Evolutionary conservation across 2,888 invertebrate genomes (phyloP).

Genomic region (Hedya salicella): DNA sequence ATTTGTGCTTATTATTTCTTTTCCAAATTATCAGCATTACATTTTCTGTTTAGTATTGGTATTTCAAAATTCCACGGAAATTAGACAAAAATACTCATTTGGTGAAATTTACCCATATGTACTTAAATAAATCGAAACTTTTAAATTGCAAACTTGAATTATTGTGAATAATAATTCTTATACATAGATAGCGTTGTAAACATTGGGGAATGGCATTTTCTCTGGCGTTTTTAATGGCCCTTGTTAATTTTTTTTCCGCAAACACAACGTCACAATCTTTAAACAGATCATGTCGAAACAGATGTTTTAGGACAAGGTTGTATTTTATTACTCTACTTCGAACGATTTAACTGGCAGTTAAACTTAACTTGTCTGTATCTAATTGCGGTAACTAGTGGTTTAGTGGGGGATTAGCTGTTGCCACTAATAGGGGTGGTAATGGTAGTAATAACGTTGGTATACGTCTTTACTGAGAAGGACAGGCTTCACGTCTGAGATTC

Average conservation of each 20-base stretch:
- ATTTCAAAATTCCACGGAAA: too few relatives aligned
- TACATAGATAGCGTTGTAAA: too few relatives aligned
- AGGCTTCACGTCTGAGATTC: neutral
- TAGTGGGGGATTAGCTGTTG: neutral
- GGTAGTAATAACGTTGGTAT: neutral
- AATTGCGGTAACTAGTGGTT: slow-evolving; percentile 26
- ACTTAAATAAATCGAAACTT: too few relatives aligned
- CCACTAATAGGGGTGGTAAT: slow-evolving; percentile 8
- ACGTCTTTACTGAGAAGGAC: slow-evolving; percentile 1
- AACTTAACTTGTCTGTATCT: slow-evolving; percentile 23
- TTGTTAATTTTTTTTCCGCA: neutral
- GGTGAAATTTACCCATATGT: too few relatives aligned
- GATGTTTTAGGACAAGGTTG: slow-evolving; percentile 16
- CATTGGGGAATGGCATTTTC: too few relatives aligned
- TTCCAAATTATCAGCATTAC: too few relatives aligned
- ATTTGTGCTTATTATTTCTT: too few relatives aligned
- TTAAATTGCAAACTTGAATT: too few relatives aligned
- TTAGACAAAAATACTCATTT: too few relatives aligned
- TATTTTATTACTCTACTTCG: slow-evolving; percentile 19
- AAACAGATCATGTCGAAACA: slow-evolving; percentile 16
- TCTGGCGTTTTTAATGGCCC: too few relatives aligned
- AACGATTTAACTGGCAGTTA: slow-evolving; percentile 29
- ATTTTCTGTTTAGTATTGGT: too few relatives aligned
- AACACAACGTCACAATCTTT: neutral
- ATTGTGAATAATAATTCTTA: too few relatives aligned